Evolutionary conservation across 2,113 vertebrate genomes (phyloP), one percentile per base, ranked within the genome.

Genomic region (Ginglymostoma cirratum): DNA sequence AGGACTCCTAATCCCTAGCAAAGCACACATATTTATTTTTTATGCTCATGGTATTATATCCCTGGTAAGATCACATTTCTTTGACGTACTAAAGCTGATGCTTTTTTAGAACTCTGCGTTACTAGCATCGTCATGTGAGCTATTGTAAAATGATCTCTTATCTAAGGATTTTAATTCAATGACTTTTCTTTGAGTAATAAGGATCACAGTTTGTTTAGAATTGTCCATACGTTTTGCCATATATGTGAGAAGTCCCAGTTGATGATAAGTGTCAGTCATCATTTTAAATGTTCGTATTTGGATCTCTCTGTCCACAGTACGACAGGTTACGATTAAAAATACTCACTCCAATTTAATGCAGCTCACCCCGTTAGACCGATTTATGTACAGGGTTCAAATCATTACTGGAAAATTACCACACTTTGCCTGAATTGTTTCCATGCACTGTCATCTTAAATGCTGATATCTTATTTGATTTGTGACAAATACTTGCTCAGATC

Each of bases 91-190:
- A 52, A 52, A n/a, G 14, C 5, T 4, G 12, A 38, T 27, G 94
- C 70, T 72, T 76, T 72, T 70, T 95, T 95, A 30, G 94, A 48
- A 48, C 38, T n/a, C 42, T 27, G 94, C 48, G 67, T 95, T 72
- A 30, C 42, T 69, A 76, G 67, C 67, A 95, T 95, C 76, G 94
- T 52, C 94, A 95, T 70, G 94, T 95, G 94, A 95, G 67, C 94
- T 95, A 72, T 34, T 15, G 69, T 45, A 95, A 95, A 72, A 21
- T 52, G 45, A 95, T 72, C 94, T 8, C 38, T 24, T 45, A 45
- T 95, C 94, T 72, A 19, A 95, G 67, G 94, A 45, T 70, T 95
- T 72, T 93, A 52, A 95, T 95, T 95, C 94, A 95, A 52, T 95
- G 69, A 27, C 24, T 45, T 72, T 69, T 95, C 27, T 48, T 27